Evolutionary conservation across 2,888 invertebrate species (phyloP).

Genomic region (Branchinecta sandiegonensis): DNA sequence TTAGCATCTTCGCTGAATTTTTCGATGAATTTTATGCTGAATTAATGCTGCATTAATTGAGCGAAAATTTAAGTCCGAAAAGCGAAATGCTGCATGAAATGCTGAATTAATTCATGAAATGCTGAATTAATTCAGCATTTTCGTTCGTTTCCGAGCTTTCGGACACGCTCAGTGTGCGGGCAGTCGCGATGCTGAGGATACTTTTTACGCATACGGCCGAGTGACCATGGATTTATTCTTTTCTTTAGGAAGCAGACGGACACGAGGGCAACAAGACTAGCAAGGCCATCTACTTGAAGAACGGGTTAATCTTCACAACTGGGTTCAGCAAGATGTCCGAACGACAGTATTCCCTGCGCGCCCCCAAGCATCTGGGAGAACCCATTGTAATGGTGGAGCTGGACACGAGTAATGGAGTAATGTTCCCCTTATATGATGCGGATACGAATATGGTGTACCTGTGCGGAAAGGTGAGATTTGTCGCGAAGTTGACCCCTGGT

Average conservation of each 20-base stretch:
- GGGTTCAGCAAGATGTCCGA: slow-evolving; percentile 97
- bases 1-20: too few species aligned
- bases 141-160: too few species aligned
- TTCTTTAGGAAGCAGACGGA: slow-evolving; percentile 56
- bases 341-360: slow-evolving; percentile 87
- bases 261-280: slow-evolving; percentile 89
- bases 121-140: too few species aligned
- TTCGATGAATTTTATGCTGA: too few species aligned
- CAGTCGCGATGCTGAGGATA: too few species aligned
- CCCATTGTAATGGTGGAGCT: slow-evolving; percentile 84
- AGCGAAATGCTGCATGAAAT: too few species aligned
- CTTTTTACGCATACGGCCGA: too few species aligned
- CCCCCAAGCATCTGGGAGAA: slow-evolving; percentile 68
- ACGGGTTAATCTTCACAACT: slow-evolving; percentile 85
- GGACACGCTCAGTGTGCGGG: too few species aligned
- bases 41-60: too few species aligned
- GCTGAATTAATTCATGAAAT: too few species aligned
- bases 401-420: slow-evolving; percentile 88
- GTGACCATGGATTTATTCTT: slow-evolving; percentile 41
- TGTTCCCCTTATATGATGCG: slow-evolving; percentile 91
- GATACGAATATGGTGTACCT: slow-evolving; percentile 88
- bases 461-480: slow-evolving; percentile 59
- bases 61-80: too few species aligned
- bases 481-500: slow-evolving; percentile 1
- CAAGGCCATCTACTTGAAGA: slow-evolving; percentile 73